Evolutionary conservation across 2,113 vertebrate genomes (phyloP).

Genomic region (Nerophis lumbriciformis): DNA sequence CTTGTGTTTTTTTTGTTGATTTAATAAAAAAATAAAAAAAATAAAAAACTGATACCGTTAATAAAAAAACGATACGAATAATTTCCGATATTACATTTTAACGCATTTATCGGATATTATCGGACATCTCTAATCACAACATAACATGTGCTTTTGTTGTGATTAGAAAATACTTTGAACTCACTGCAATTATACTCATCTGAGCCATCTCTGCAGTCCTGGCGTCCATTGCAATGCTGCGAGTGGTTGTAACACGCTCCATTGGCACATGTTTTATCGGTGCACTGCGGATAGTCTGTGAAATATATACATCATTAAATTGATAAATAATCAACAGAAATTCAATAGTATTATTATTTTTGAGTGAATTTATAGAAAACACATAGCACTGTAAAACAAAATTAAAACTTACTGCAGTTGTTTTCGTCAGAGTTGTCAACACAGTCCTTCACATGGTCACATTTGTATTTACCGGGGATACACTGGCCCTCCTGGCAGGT

Average conservation of each 20-base stretch:
- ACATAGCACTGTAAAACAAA: not conserved
- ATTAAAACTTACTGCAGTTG: conserved; percentile 63
- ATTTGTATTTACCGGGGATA: conserved; percentile 60
- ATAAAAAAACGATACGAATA: too few relatives aligned
- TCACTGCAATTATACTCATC: conserved; percentile 72
- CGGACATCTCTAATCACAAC: too few relatives aligned
- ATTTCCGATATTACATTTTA: too few relatives aligned
- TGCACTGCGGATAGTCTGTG: conserved; percentile 65
- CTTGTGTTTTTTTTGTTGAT: too few relatives aligned
- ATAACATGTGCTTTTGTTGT: not conserved
- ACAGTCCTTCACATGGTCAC: conserved; percentile 67
- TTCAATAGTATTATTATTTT: not conserved
- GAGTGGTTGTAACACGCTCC: conserved; percentile 67
- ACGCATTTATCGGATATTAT: too few relatives aligned
- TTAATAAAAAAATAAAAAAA: too few relatives aligned
- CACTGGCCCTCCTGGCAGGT: conserved; percentile 70
- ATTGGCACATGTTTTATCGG: conserved; percentile 65
- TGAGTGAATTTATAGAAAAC: not conserved
- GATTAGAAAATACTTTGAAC: conserved; percentile 18
- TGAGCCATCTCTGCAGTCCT: conserved; percentile 70
- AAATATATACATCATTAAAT: not conserved
- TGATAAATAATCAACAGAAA: not conserved
- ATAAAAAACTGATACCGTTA: too few relatives aligned
- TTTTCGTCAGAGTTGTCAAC: conserved; percentile 70
- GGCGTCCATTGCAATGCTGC: conserved; percentile 63